Evolutionary conservation across 1,140 invertebrate species (phyloP).

Genomic region (Zaprionus africanus): DNA sequence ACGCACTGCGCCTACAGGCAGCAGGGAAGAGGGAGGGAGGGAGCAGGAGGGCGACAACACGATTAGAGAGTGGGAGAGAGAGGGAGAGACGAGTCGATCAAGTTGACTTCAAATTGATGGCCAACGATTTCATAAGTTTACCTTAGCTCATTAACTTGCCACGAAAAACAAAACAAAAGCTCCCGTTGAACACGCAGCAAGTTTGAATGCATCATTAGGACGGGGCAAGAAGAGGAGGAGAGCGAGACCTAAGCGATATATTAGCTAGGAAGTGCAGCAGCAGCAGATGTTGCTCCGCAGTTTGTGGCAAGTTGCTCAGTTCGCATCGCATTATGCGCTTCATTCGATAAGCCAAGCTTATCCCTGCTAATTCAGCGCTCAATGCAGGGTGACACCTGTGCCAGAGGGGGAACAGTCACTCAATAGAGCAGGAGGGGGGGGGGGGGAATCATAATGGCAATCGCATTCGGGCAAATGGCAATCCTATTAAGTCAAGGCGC

Average conservation of each 20-base stretch:
- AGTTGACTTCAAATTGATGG: conserved; percentile 21
- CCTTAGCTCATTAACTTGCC: conserved; percentile 11
- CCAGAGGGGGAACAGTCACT: neutral
- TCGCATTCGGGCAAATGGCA: conserved; percentile 67
- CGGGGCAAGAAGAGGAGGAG: neutral
- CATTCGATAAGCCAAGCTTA: neutral
- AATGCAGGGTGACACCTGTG: neutral
- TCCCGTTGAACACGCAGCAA: conserved; percentile 25
- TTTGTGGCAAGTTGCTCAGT: neutral
- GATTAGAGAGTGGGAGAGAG: neutral
- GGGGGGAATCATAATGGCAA: conserved; percentile 32
- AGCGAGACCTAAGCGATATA: neutral
- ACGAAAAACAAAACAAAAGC: conserved; percentile 15
- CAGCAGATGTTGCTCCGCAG: neutral
- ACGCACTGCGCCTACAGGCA: conserved; percentile 56
- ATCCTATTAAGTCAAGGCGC: conserved; percentile 70
- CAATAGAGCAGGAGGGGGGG: too few relatives aligned
- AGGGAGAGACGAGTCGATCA: conserved; percentile 9
- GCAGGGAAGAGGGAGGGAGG: neutral
- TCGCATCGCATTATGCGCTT: neutral
- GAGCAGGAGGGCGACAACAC: neutral
- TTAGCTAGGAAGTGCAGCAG: neutral
- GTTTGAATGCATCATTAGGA: conserved; percentile 22
- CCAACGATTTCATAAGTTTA: conserved; percentile 24
- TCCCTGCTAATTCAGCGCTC: neutral